phyloP scores from a whole-genome alignment of 2,113 vertebrate genomes.

The Pseudopipra pipra region DNA sequence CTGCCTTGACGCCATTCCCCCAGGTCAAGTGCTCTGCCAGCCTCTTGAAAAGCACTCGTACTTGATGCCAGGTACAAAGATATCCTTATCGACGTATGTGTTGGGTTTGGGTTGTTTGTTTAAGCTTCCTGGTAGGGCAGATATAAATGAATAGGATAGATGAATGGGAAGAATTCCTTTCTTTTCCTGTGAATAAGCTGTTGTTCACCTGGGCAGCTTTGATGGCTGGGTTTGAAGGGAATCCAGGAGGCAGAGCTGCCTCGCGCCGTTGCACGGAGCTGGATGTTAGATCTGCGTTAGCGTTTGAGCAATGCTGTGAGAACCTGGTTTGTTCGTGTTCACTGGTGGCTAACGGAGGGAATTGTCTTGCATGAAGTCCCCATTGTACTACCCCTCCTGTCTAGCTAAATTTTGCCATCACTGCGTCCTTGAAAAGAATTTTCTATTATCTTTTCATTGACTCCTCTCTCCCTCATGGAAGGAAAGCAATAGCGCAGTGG shows the following conservation, averaged over 20 bases:
- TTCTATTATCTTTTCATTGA: slow-evolving; percentile 58
- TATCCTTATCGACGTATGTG: not conserved
- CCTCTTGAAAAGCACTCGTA: not conserved
- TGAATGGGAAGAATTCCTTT: slow-evolving; percentile 14
- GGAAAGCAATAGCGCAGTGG: slow-evolving; percentile 20
- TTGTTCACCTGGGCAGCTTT: slow-evolving; percentile 56
- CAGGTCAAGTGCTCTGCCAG: not conserved
- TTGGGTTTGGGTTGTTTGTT: slow-evolving; percentile 40
- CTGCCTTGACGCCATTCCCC: not conserved
- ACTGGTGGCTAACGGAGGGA: not conserved
- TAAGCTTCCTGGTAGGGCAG: slow-evolving; percentile 22
- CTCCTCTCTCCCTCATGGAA: slow-evolving; percentile 42
- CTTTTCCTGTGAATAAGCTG: slow-evolving; percentile 22
- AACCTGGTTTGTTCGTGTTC: not conserved
- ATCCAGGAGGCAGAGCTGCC: slow-evolving; percentile 20
- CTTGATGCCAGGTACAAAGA: not conserved
- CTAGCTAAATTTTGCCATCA: slow-evolving; percentile 13
- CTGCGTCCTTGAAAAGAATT: slow-evolving; percentile 49
- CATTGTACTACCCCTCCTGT: not conserved
- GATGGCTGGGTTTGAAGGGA: slow-evolving; percentile 44
- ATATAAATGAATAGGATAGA: not conserved
- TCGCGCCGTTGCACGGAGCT: rapidly evolving
- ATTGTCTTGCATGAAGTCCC: not conserved
- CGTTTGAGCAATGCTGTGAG: not conserved
- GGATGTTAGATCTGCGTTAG: not conserved